Conservation (phyloP, 2,888 invertebrate species). For the Athalia rosae region DNA sequence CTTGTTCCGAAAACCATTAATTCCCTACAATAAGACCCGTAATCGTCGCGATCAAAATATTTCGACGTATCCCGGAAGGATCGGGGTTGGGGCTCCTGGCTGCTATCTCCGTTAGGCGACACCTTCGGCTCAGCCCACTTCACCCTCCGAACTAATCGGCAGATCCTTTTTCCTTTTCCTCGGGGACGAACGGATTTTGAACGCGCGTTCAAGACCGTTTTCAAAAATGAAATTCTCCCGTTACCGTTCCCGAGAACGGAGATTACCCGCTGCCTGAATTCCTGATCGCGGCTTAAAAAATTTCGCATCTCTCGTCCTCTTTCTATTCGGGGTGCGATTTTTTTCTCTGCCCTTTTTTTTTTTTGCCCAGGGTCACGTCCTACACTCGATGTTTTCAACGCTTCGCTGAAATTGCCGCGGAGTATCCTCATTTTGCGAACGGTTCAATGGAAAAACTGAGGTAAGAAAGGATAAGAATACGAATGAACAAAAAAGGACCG, state of each 20-base stretch:
- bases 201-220: background rate
- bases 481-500: too few relatives aligned
- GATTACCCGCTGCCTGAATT: background rate
- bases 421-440: background rate
- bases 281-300: background rate
- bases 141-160: background rate
- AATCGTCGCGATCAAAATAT: too few relatives aligned
- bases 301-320: background rate
- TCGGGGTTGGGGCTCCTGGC: too few relatives aligned
- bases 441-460: background rate
- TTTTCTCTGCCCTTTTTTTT: background rate
- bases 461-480: background rate
- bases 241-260: background rate
- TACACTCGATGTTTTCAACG: constrained; percentile 13
- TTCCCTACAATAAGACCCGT: too few relatives aligned
- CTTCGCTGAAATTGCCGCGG: background rate
- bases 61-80: too few relatives aligned
- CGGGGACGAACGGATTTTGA: background rate
- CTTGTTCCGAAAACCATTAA: too few relatives aligned
- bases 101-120: background rate
- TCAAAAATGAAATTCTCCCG: background rate
- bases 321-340: background rate
- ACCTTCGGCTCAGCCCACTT: background rate
- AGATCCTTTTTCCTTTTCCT: background rate
- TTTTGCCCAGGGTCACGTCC: background rate